Evolutionary conservation across 1,140 invertebrate genomes (phyloP), one percentile per base, ranked within the genome.

Genomic region (Cephus cinctus): DNA sequence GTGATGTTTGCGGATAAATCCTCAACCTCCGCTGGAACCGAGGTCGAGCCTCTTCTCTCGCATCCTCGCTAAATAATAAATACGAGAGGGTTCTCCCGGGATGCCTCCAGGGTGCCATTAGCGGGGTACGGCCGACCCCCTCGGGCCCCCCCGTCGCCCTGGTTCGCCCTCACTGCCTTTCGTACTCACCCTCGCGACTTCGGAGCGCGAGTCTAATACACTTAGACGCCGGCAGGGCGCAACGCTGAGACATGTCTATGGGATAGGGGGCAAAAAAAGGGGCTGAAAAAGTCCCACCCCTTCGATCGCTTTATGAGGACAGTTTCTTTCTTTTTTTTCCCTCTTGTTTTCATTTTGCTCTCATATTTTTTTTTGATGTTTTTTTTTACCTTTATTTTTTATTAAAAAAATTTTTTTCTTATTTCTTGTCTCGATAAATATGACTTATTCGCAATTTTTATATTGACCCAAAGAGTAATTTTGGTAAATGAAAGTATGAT

Each of bases 101-200:
- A 71, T 74, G 67, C 66, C 73, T 70, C 73, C 58, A 71, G 73
- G 71, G 73, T 75, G 64, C 71, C 71, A 76, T 76, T 76, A 76
- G 68, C 61, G 63, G 69, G 73, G 69, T 67, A 73, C 65, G 68
- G 25, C 59, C 22, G 25, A 34, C 44, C 32, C 44, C 54, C 49
- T 52, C 48, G 52, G 52, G 54, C 52, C 59, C 53, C 47, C 50
- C 14, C 44, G 42, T 53, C 46, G 20, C 47, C 43, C 42, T 27
- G 45, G 21, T 20, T 25, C 11, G 6, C 20, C 25, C 53, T 52
- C 40, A 31, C 27, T 30, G n/a, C 14, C 23, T 39, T 16, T 34
- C 16, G 19, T 22, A 30, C 20, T 31, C 21, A 34, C 39, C 18
- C 20, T 14, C n/a, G 8, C 47, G 19, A 11, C n/a, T 31, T 2